Base-by-base conservation (phyloP, 1,140 invertebrate genomes). In the Drosophila hydei region DNA sequence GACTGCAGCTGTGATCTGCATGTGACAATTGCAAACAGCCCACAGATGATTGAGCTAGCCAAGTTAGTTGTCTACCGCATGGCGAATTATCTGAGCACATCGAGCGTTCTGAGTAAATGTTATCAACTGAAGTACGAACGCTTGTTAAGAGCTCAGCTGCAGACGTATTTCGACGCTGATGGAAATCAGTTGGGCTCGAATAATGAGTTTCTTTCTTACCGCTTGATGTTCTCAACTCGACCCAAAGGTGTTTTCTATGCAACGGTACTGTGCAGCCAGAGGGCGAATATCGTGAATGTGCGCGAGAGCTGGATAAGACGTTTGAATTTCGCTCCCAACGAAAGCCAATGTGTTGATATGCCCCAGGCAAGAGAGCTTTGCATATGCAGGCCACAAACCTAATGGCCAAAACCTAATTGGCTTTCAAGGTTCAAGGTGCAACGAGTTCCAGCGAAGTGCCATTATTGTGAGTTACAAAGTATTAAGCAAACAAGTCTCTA, bases 1-100 rank as follows among this genome's bases (percentile, higher is more conserved):
- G 97, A 95, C 94, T 97, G 96, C 80, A 94, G 94, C 11, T 97
- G 96, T 62, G 92, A 92, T 2, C 90, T 92, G 0, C 94, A 93
- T 52, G 78, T 89, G 14, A 68, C 90, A 0, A 61, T 92, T 18
- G 54, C 79, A 0, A 80, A 89, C 6, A 84, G 92, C 18, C 79
- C 75, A n/a, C 54, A 73, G 16, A 74, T 92, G 14, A 90, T 92
- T 2, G 33, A 67, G 0, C 72, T 91, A 9, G 92, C 92, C 1
- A 90, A 92, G 4, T 77, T 90, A 50, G 80, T 92, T 1, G 77
- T 94, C 1, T 76, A 83, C 38, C 93, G 88, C 54, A 92, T 93
- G 4, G 91, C 94, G 16, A 75, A 47, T 16, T 77, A 67, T 25
- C 7, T 88, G 77, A 89, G 42, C 61, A 74, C 11, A 89, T 92